These are phyloP conservation scores for Poecilia gillii DNA, from an alignment of 2,797 vertebrate species.

Conservation along the genomic window DNA sequence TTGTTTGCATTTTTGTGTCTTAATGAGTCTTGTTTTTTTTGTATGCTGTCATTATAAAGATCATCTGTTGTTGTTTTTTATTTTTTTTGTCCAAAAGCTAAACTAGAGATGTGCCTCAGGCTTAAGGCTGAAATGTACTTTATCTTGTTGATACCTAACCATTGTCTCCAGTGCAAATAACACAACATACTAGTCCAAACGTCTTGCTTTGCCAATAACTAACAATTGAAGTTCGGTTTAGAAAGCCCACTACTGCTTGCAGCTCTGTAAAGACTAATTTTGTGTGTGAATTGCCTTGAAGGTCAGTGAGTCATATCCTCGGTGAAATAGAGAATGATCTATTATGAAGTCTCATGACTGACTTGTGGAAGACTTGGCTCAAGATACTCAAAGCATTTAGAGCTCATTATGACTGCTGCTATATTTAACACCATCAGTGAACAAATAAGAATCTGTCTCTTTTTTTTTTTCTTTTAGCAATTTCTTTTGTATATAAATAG, in stretches of 20 bases:
- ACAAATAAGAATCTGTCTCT: conserved; percentile 33
- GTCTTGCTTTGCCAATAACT: conserved; percentile 13
- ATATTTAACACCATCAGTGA: conserved; percentile 37
- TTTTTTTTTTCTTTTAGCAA: conserved; percentile 19
- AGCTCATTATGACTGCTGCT: conserved; percentile 34
- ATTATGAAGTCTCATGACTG: conserved; percentile 39
- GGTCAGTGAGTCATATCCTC: conserved; percentile 61
- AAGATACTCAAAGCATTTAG: conserved; percentile 59
- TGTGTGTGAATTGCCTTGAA: conserved; percentile 50
- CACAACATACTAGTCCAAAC: neutral
- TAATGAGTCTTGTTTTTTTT: neutral
- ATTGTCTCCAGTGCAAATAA: neutral
- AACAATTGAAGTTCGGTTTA: conserved; percentile 9
- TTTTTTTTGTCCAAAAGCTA: neutral
- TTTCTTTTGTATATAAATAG: conserved; percentile 52
- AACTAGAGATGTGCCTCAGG: neutral
- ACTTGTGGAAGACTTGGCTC: conserved; percentile 30
- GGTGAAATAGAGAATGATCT: conserved; percentile 34
- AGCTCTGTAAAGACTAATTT: conserved; percentile 3
- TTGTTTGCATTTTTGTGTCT: neutral
- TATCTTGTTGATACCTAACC: neutral
- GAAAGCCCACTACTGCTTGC: conserved; percentile 19
- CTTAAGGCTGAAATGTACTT: neutral
- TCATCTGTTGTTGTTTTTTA: neutral
- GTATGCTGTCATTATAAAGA: neutral